These are phyloP conservation scores for Hoplodrina ambigua DNA, from an alignment of 2,888 invertebrate species.

Conservation along the genomic window DNA sequence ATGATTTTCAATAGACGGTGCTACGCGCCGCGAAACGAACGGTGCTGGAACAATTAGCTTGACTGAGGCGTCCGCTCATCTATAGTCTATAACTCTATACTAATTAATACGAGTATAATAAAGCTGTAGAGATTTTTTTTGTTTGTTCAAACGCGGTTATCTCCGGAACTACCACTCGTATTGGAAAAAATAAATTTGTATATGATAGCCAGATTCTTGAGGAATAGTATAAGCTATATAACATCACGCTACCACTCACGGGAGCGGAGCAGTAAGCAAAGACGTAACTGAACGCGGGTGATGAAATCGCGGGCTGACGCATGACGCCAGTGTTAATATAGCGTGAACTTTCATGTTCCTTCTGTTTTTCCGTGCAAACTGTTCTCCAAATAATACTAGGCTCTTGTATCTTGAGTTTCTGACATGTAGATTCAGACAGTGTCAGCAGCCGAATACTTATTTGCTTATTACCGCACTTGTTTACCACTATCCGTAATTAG, in stretches of 20 bases:
- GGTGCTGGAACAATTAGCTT: conserved; percentile 14
- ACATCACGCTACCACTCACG: too few relatives aligned
- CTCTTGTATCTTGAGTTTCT: not conserved
- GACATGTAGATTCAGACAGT: conserved; percentile 2
- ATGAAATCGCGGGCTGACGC: not conserved
- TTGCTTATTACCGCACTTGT: conserved; percentile 22
- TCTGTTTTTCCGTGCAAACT: not conserved
- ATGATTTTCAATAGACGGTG: conserved; percentile 34
- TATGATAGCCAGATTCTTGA: too few relatives aligned
- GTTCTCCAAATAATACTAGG: not conserved
- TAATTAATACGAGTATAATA: too few relatives aligned
- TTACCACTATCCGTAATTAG: conserved; percentile 15
- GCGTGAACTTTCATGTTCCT: not conserved
- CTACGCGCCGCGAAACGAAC: not conserved
- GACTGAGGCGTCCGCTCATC: conserved; percentile 19
- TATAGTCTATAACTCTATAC: too few relatives aligned
- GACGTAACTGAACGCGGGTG: too few relatives aligned
- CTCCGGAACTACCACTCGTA: too few relatives aligned
- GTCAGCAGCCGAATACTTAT: conserved; percentile 16
- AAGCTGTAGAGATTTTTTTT: too few relatives aligned
- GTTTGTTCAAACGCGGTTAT: too few relatives aligned
- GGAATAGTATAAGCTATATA: too few relatives aligned
- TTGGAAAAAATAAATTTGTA: too few relatives aligned
- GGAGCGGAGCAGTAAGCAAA: too few relatives aligned
- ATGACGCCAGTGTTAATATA: conserved; percentile 11